A percentile compares a stretch with the other conserved stretches of the same genome.
Conservation (phyloP, 2,113 vertebrate genomes). For the Galeopterus variegatus region DNA sequence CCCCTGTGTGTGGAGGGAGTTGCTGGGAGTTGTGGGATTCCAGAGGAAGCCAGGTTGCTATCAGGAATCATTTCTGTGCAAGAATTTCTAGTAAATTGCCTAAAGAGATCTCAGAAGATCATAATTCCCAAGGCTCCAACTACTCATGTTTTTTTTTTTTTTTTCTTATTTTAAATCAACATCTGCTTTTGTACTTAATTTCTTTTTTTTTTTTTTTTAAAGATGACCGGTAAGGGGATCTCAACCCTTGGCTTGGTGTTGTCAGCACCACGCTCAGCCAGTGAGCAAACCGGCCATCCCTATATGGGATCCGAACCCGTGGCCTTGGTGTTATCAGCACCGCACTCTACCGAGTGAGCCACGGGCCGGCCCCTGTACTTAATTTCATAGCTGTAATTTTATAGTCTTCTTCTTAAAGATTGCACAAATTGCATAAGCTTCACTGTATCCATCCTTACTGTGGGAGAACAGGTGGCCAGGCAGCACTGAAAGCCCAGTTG, state of each 20-base stretch:
- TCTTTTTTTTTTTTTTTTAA: too few species aligned
- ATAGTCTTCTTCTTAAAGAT: not conserved
- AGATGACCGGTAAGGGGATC: too few species aligned
- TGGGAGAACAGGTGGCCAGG: not conserved
- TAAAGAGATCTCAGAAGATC: not conserved
- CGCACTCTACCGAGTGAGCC: too few species aligned
- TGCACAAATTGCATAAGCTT: not conserved
- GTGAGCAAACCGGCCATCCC: too few species aligned
- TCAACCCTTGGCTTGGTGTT: too few species aligned
- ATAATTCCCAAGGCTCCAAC: not conserved
- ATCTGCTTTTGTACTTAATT: not conserved
- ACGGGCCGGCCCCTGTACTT: too few species aligned
- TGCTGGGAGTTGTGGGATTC: not conserved
- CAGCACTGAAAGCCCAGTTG: not conserved
- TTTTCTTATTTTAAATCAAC: not conserved
- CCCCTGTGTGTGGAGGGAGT: not conserved
- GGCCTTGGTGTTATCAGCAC: too few species aligned
- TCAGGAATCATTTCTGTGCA: not conserved
- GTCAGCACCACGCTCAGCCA: too few species aligned
- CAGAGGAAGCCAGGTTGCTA: not conserved
- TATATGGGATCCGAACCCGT: too few species aligned
- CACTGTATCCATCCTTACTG: not conserved
- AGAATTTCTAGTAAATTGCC: not conserved
- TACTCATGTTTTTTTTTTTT: not conserved
- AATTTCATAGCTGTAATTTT: conserved; percentile 27